Evolutionary conservation across 2,113 vertebrate genomes (phyloP), one percentile per base, ranked within the genome.

Genomic region (Apus apus): DNA sequence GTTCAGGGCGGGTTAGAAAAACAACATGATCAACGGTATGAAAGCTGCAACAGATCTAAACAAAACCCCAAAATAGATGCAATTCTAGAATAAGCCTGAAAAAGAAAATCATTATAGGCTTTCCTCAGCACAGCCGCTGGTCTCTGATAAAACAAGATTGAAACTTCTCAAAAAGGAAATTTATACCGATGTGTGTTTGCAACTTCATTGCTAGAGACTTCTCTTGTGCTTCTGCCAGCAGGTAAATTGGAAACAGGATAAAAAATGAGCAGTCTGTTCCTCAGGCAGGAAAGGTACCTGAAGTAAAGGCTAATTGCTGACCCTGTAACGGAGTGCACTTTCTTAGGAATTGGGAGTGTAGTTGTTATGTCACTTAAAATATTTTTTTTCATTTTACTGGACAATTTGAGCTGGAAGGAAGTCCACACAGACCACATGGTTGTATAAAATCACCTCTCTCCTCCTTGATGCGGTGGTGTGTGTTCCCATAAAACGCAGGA

Each of bases 1-100:
- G 96, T 97, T 97, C 96, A 79, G 94, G 94, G 96, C 73, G 96
- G 96, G 96, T 97, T 96, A 95, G 96, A 96, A 97, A 97, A 97
- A 97, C 96, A 97, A 96, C 93, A 82, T 87, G 96, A 96, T 96
- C 92, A 94, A 97, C 80, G 11, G 93, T 95, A 96, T 90, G 76
- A 97, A 96, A 94, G 94, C 96, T 90, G 93, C 57, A 27, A 92
- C 92, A 96, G 96, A 95, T 90, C 94, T 96, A 96, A 97, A 97
- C 93, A 96, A 96, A 96, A 89, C 92, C 96, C 88, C 83, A 81
- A 92, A 97, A 97, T 96, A 97, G 96, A 96, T 93, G 89, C 96
- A 95, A 74, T 95, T 96, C 95, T 91, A 83, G 96, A 96, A 93
- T 96, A 86, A 78, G 96, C 83, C 70, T 90, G 94, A 77, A 96